phyloP scores from a whole-genome alignment of 2,113 vertebrate genomes.

The Pomatostomus ruficeps region DNA sequence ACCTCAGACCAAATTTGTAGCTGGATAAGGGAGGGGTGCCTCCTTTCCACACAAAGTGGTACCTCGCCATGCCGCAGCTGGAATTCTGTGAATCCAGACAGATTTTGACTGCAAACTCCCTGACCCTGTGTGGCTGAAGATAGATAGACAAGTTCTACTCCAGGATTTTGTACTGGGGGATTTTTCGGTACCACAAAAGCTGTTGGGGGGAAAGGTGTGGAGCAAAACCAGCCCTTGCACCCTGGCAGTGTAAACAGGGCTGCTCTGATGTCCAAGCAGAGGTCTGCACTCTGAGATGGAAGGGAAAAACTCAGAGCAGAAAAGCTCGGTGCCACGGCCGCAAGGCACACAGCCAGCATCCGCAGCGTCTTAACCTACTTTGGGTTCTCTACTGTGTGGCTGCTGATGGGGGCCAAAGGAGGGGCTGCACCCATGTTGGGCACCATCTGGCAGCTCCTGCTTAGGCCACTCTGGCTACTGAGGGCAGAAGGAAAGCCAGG shows the following conservation, averaged over 20 bases:
- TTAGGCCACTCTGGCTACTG: background rate
- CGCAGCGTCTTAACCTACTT: background rate
- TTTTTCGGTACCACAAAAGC: background rate
- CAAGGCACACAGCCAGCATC: background rate
- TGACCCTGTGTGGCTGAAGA: rapidly evolving
- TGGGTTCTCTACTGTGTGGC: rapidly evolving
- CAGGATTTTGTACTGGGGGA: background rate
- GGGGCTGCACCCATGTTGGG: background rate
- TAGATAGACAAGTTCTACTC: background rate
- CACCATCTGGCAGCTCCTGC: background rate
- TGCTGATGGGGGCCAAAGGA: background rate
- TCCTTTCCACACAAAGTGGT: background rate
- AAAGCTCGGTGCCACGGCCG: rapidly evolving
- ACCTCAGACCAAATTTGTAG: background rate
- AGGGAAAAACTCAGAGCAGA: background rate
- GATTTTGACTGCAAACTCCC: rapidly evolving
- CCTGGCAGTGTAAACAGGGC: background rate
- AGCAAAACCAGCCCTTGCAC: background rate
- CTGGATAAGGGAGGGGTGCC: background rate
- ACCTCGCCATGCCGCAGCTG: background rate
- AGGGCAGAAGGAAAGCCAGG: background rate
- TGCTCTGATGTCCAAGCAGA: background rate
- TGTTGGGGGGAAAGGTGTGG: rapidly evolving
- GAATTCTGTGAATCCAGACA: background rate
- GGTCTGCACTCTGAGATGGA: background rate